A percentile compares a stretch with the other conserved stretches of the same genome.
Conservation (phyloP, 2,113 vertebrate genomes). For the Seriola rivoliana region DNA sequence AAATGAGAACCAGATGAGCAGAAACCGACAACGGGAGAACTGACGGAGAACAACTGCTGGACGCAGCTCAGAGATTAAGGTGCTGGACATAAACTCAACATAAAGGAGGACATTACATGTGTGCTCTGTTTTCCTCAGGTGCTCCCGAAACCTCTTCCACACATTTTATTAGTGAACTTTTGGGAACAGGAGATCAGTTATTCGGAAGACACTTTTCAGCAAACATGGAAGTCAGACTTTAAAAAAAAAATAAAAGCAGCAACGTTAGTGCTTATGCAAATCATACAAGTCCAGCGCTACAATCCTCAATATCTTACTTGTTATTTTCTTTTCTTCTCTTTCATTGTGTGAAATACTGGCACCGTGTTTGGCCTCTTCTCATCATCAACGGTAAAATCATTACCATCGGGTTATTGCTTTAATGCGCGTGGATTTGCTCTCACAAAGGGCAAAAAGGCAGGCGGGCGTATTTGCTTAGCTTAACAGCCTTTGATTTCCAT, state of each 20-base stretch:
- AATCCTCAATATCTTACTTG: not conserved
- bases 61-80: constrained; percentile 9
- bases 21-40: constrained; percentile 1
- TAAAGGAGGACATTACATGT: not conserved
- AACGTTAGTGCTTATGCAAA: no score
- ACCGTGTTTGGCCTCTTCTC: not conserved
- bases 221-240: no score
- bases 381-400: not conserved
- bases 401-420: not conserved
- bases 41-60: not conserved
- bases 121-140: constrained; percentile 2
- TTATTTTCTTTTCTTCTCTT: not conserved
- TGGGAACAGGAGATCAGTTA: no score
- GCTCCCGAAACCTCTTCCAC: not conserved
- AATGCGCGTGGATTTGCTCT: not conserved
- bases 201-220: no score
- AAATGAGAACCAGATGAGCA: constrained; percentile 75
- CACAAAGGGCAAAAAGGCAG: constrained; percentile 1
- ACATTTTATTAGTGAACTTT: not conserved
- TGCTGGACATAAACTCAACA: constrained; percentile 29
- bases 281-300: not conserved
- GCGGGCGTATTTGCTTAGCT: constrained; percentile 25
- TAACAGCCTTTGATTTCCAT: constrained; percentile 29
- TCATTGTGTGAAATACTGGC: not conserved
- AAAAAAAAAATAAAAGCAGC: no score